Evolutionary conservation across 2,797 vertebrate genomes (phyloP).

Genomic region (Sebastes steindachneri): DNA sequence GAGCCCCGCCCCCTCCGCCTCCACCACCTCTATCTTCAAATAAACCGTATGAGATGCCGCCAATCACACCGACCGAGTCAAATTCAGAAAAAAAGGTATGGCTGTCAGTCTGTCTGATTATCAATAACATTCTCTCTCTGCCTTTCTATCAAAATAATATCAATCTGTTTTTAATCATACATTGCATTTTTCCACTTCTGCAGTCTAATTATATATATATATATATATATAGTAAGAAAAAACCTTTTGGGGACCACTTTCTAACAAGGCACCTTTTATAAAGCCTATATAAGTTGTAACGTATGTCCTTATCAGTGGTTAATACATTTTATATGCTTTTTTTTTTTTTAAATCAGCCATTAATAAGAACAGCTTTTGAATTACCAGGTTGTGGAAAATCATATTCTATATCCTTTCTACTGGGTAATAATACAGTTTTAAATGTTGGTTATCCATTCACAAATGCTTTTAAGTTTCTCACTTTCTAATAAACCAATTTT

Average conservation of each 20-base stretch:
- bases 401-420: neutral
- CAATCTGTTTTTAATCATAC: neutral
- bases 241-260: neutral
- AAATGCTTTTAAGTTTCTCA: neutral
- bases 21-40: conserved; percentile 46
- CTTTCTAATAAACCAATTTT: neutral
- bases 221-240: too few species aligned
- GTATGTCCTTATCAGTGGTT: neutral
- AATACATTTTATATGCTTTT: neutral
- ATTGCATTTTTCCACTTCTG: neutral
- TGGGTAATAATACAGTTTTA: neutral
- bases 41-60: conserved; percentile 21
- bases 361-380: neutral
- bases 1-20: conserved; percentile 45
- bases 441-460: neutral
- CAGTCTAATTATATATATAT: neutral
- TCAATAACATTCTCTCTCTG: neutral
- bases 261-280: neutral
- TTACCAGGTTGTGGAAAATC: neutral
- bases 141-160: neutral
- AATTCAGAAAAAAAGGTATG: conserved; percentile 65
- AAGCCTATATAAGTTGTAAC: neutral
- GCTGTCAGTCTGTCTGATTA: neutral
- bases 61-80: conserved; percentile 25
- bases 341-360: neutral